Evolutionary conservation across 2,888 invertebrate species (phyloP).

Genomic region (Cantharis rustica): DNA sequence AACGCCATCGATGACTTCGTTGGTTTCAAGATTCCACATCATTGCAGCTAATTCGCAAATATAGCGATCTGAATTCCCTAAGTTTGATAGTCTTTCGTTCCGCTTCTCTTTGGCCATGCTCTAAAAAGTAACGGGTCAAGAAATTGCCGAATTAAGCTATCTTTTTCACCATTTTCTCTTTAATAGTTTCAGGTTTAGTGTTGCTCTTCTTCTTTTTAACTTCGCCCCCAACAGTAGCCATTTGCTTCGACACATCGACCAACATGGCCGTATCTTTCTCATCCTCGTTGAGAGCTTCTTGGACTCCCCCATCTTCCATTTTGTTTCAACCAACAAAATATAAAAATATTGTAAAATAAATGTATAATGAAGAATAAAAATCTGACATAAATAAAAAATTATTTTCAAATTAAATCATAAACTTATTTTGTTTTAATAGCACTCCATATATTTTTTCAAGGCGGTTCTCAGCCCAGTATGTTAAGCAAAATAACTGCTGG

Average conservation of each 20-base stretch:
- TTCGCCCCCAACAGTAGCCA: constrained; percentile 34
- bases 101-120: constrained; percentile 67
- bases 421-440: not conserved
- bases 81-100: constrained; percentile 51
- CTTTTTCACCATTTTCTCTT: not conserved
- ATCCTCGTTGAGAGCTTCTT: not conserved
- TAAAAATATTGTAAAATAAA: not conserved
- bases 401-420: not conserved
- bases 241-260: constrained; percentile 43
- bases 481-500: no score
- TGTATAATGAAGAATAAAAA: not conserved
- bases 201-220: constrained; percentile 5
- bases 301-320: not conserved
- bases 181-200: constrained; percentile 4
- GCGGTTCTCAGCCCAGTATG: no score
- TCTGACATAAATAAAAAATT: not conserved
- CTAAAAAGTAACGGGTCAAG: constrained; percentile 49
- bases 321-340: not conserved
- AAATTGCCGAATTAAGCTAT: no score
- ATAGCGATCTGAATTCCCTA: constrained; percentile 65
- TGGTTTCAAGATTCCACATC: constrained; percentile 60
- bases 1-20: constrained; percentile 70
- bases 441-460: no score
- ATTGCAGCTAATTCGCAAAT: constrained; percentile 70
- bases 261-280: constrained; percentile 25